These are phyloP conservation scores for Blomia tropicalis DNA, from an alignment of 2,888 invertebrate species.

Conservation along the genomic window DNA sequence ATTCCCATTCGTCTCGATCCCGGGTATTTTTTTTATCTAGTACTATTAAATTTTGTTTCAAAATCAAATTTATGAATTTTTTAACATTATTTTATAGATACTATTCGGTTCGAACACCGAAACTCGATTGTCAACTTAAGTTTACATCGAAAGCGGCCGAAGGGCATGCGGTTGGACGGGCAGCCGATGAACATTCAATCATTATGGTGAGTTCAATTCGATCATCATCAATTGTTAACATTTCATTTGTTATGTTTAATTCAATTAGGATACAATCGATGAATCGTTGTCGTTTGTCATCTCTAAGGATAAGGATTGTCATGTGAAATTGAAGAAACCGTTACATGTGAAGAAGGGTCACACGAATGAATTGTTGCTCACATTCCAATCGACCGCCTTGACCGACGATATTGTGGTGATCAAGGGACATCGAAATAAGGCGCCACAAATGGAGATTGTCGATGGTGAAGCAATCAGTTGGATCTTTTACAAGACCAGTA, in stretches of 20 bases:
- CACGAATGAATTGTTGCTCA: constrained; percentile 25
- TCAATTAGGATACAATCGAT: constrained; percentile 25
- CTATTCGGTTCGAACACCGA: constrained; percentile 30
- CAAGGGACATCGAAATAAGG: constrained; percentile 26
- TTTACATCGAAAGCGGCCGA: constrained; percentile 28
- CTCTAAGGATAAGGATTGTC: constrained; percentile 27
- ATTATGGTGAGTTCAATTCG: constrained; percentile 16
- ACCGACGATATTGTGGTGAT: constrained; percentile 27
- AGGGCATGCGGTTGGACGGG: constrained; percentile 14
- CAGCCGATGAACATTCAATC: constrained; percentile 19
- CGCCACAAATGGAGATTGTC: constrained; percentile 24
- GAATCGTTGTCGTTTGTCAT: constrained; percentile 26
- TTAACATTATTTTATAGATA: constrained; percentile 23
- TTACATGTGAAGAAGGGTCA: constrained; percentile 24
- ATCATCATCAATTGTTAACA: not conserved
- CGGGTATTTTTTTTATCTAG: too few relatives aligned
- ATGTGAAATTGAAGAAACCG: constrained; percentile 25
- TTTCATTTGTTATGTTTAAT: not conserved
- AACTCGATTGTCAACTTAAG: constrained; percentile 31
- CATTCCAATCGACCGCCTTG: constrained; percentile 25
- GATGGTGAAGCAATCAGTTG: constrained; percentile 26
- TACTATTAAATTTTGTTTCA: too few relatives aligned
- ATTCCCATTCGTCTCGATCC: constrained; percentile 30
- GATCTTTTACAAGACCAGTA: constrained; percentile 24
- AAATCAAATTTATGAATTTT: not conserved